Percentiles rank a stretch among this genome's conserved stretches.
Evolutionary conservation across 2,113 vertebrate genomes (phyloP).

Genomic region (Megaceryle maxima): DNA sequence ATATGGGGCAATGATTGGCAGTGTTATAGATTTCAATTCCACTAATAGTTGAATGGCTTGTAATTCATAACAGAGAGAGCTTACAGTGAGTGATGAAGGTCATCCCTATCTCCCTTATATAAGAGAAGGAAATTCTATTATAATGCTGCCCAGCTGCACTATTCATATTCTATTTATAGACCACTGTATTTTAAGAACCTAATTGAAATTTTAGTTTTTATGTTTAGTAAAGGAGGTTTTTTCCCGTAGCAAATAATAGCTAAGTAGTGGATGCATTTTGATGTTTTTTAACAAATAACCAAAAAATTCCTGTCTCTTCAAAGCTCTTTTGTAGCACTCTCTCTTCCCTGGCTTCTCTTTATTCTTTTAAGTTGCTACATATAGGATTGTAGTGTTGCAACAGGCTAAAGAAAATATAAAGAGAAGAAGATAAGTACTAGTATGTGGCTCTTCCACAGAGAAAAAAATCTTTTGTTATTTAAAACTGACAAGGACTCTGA

Average conservation of each 20-base stretch:
- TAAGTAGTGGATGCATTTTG: neutral
- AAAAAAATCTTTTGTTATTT: neutral
- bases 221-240: neutral
- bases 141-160: constrained; percentile 25
- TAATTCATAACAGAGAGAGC: constrained; percentile 46
- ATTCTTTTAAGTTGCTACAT: neutral
- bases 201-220: constrained; percentile 12
- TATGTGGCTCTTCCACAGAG: neutral
- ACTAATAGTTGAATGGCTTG: constrained; percentile 36
- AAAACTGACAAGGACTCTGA: neutral
- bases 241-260: neutral
- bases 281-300: neutral
- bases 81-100: constrained; percentile 61
- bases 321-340: neutral
- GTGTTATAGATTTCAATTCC: constrained; percentile 51
- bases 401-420: neutral
- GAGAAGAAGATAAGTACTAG: neutral
- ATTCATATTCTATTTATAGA: constrained; percentile 50
- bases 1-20: neutral
- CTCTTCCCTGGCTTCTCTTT: neutral
- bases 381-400: neutral
- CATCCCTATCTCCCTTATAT: constrained; percentile 15
- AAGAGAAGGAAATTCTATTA: constrained; percentile 50
- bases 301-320: neutral
- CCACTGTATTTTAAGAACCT: constrained; percentile 22